phyloP scores from a whole-genome alignment of 2,888 invertebrate species.

The Ornithoptera alexandrae region DNA sequence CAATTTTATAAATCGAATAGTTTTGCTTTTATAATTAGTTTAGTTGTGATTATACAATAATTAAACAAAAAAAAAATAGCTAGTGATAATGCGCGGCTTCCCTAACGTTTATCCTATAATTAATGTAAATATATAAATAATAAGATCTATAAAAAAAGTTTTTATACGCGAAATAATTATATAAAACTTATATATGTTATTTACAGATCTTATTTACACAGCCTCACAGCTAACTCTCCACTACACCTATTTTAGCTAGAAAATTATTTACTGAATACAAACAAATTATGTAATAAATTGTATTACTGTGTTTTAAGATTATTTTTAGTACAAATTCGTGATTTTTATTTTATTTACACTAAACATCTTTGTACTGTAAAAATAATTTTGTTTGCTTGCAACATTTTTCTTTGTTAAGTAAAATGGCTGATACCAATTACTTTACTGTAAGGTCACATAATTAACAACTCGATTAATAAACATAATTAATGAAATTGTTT shows the following conservation, averaged over 20 bases:
- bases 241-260: slow-evolving; percentile 20
- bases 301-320: slow-evolving; percentile 40
- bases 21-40: slow-evolving; percentile 16
- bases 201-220: slow-evolving; percentile 10
- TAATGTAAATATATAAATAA: slow-evolving; percentile 26
- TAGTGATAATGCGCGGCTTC: slow-evolving; percentile 18
- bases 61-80: slow-evolving; percentile 1
- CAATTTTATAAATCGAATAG: slow-evolving; percentile 36
- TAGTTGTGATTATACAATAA: slow-evolving; percentile 12
- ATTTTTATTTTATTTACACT: slow-evolving; percentile 43
- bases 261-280: slow-evolving; percentile 10
- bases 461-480: slow-evolving; percentile 50
- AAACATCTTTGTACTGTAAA: slow-evolving; percentile 47
- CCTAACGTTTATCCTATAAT: slow-evolving; percentile 22
- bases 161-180: neutral
- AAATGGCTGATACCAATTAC: slow-evolving; percentile 72
- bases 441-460: slow-evolving; percentile 65
- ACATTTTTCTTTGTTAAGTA: slow-evolving; percentile 44
- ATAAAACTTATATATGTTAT: slow-evolving; percentile 7
- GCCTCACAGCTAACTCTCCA: slow-evolving; percentile 8
- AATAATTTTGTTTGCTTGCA: slow-evolving; percentile 50
- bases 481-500: slow-evolving; percentile 35
- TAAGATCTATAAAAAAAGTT: neutral
- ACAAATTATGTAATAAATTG: slow-evolving; percentile 28
- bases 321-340: slow-evolving; percentile 61